phyloP scores from a whole-genome alignment of 2,113 vertebrate species.

The Pelvicachromis taeniatus region DNA sequence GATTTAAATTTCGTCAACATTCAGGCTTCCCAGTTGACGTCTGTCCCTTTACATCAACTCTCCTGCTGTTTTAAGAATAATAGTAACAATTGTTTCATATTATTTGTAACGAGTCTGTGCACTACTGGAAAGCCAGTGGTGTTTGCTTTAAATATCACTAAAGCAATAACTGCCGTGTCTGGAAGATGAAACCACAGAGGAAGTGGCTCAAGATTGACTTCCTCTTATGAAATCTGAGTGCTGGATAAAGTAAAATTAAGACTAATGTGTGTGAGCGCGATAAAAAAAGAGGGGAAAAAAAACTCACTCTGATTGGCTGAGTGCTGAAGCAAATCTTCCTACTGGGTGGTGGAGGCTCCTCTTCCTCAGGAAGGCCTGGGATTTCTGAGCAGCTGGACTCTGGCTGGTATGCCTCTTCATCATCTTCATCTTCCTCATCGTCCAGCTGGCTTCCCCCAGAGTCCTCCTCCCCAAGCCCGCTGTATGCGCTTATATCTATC shows the following conservation, averaged over 20 bases:
- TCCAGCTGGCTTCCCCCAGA: slow-evolving; percentile 95
- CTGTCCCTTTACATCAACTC: not conserved
- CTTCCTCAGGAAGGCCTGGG: slow-evolving; percentile 85
- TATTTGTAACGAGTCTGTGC: not conserved
- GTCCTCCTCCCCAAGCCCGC: slow-evolving; percentile 89
- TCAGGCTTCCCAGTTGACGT: not conserved
- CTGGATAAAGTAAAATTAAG: not conserved
- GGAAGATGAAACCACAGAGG: not conserved
- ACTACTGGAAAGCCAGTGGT: not conserved
- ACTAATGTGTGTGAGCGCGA: not conserved
- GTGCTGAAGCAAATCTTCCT: slow-evolving; percentile 94
- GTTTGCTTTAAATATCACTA: not conserved
- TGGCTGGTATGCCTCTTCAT: slow-evolving; percentile 80
- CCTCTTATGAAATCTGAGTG: not conserved
- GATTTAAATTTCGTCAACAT: not conserved
- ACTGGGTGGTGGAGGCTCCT: slow-evolving; percentile 78
- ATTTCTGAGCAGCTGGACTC: slow-evolving; percentile 90
- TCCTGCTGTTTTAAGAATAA: not conserved
- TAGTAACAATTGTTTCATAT: not conserved
- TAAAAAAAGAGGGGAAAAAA: too few species aligned
- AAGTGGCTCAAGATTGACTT: not conserved
- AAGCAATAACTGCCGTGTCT: not conserved
- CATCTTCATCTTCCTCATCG: slow-evolving; percentile 81
- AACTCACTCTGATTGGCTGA: slow-evolving; percentile 85
- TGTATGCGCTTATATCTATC: slow-evolving; percentile 97